Evolutionary conservation across 2,888 invertebrate species (phyloP), one percentile per base, ranked within the genome.

Genomic region (Frankliniella intonsa): DNA sequence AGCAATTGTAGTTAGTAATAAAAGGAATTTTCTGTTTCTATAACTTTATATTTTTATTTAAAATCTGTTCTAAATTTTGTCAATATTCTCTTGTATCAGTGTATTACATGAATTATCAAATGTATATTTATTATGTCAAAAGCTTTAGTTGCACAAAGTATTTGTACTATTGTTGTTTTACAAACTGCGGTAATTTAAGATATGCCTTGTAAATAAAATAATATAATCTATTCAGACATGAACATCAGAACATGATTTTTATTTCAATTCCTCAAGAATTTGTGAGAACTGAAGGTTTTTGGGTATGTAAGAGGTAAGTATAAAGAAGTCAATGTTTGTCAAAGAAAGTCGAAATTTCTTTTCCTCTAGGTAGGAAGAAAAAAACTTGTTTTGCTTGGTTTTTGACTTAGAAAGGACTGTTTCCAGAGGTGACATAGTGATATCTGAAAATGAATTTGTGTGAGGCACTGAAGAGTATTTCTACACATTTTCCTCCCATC

Each of bases 111-210:
- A 76, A 22, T 76, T 22, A 25, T 22, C n/a, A 17, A 25, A 22
- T 76, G 25, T 22, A 76, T 76, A 10, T 76, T 25, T 22, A 25
- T 12, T 25, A 25, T 22, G 22, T 25, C 25, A 25, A 76, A 76
- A 76, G 69, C 69, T 76, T 76, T 76, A 76, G 69, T 76, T 76
- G 69, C 69, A 76, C 69, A 76, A 76, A 76, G n/a, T 76, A 76
- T 76, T 76, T 76, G 69, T 76, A 76, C n/a, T 25, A 76, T 76
- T 76, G 69, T 76, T 76, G 69, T 76, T 76, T 76, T 76, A 22
- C 69, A 76, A 25, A 22, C 25, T 8, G 69, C 25, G 25, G 69
- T 76, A 76, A 76, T 76, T 76, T 76, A 12, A 76, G 25, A 76
- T 76, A 25, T 22, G 25, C 69, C 69, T 12, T 76, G 25, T 76